phyloP scores from a whole-genome alignment of 2,888 invertebrate species.

The Zygaena filipendulae region DNA sequence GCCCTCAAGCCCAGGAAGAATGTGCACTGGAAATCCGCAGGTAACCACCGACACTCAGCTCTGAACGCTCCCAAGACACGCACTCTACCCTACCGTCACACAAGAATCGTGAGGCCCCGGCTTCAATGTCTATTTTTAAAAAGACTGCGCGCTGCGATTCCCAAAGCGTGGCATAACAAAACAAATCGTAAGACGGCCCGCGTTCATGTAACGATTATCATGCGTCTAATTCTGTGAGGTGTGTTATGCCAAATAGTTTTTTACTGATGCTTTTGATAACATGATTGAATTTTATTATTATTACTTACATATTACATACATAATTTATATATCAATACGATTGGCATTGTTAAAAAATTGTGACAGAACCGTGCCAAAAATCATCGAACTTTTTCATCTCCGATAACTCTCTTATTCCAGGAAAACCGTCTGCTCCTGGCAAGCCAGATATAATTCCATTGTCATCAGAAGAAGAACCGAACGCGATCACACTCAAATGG shows the following conservation, averaged over 20 bases:
- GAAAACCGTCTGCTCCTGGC: slow-evolving; percentile 82
- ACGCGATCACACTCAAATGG: slow-evolving; percentile 86
- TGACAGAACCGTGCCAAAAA: slow-evolving; percentile 14
- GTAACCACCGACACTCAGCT: slow-evolving; percentile 53
- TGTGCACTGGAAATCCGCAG: slow-evolving; percentile 89
- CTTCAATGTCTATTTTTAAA: slow-evolving; percentile 53
- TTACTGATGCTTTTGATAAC: slow-evolving; percentile 20
- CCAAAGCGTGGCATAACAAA: slow-evolving; percentile 63
- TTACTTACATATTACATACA: too few species aligned
- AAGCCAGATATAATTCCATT: slow-evolving; percentile 84
- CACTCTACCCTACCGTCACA: slow-evolving; percentile 14
- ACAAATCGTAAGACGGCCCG: slow-evolving; percentile 59
- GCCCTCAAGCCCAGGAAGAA: slow-evolving; percentile 74
- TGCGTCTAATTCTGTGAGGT: slow-evolving; percentile 55
- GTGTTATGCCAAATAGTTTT: slow-evolving; percentile 46
- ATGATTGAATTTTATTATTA: not conserved
- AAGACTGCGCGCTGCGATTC: slow-evolving; percentile 51
- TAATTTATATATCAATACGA: too few species aligned
- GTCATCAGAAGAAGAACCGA: slow-evolving; percentile 77
- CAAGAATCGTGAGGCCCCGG: slow-evolving; percentile 26
- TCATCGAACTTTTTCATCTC: slow-evolving; percentile 17
- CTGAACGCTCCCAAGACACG: slow-evolving; percentile 14
- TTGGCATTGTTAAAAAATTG: slow-evolving; percentile 10
- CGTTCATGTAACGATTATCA: slow-evolving; percentile 60
- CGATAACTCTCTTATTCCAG: slow-evolving; percentile 68